These are phyloP conservation scores for Branchinecta lindahli DNA, from an alignment of 1,140 invertebrate species.

Conservation along the genomic window DNA sequence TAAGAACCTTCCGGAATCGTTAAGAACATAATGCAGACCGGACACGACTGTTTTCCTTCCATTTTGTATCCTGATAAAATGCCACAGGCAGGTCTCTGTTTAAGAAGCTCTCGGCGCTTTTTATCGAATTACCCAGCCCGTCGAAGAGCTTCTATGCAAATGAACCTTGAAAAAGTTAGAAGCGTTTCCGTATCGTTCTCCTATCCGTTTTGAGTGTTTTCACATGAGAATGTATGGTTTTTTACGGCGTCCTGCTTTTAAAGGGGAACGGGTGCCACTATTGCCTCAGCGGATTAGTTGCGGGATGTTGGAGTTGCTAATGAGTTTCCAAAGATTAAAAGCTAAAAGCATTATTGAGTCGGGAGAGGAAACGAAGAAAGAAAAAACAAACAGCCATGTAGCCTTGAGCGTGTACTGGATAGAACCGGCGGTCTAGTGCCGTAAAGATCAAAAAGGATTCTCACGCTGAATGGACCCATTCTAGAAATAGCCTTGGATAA, in stretches of 20 bases:
- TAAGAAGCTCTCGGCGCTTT: neutral
- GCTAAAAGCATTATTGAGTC: constrained; percentile 10
- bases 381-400: neutral
- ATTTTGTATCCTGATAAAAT: constrained; percentile 4
- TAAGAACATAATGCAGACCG: too few species aligned
- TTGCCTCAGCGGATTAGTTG: constrained; percentile 1
- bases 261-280: neutral
- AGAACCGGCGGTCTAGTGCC: neutral
- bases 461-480: too few species aligned
- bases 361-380: neutral
- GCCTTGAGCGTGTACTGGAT: neutral
- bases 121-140: neutral
- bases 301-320: neutral
- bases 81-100: neutral
- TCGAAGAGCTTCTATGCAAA: neutral
- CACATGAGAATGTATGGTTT: neutral
- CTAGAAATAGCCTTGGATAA: too few species aligned
- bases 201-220: constrained; percentile 5
- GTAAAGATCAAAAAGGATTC: too few species aligned
- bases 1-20: too few species aligned
- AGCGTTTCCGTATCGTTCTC: neutral
- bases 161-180: constrained; percentile 8
- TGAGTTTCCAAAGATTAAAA: constrained; percentile 6
- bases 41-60: neutral
- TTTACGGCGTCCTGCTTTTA: neutral